These are phyloP conservation scores for Urocitellus parryii DNA, from an alignment of 2,113 vertebrate genomes.

Conservation along the genomic window DNA sequence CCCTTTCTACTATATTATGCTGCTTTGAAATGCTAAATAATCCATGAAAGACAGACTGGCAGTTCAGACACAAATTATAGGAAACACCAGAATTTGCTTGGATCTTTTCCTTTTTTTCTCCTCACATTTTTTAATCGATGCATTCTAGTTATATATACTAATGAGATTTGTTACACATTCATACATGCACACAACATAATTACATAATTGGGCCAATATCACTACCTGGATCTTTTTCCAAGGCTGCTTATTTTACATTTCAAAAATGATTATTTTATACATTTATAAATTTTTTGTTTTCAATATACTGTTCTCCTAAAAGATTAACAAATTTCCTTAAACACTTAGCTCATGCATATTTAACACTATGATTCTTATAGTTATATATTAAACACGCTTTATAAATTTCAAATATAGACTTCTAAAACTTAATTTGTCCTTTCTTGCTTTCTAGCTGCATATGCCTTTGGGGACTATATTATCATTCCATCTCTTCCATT, in stretches of 20 bases:
- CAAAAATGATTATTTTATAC: constrained; percentile 42
- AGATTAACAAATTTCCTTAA: constrained; percentile 4
- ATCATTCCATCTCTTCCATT: constrained; percentile 8
- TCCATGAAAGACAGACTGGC: not conserved
- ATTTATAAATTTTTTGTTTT: constrained; percentile 60
- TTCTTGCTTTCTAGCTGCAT: constrained; percentile 36
- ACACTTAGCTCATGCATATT: constrained; percentile 27
- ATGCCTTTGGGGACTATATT: not conserved
- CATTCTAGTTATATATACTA: too few species aligned
- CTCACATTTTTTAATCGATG: too few species aligned
- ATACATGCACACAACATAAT: too few species aligned
- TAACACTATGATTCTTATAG: constrained; percentile 13
- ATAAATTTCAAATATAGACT: constrained; percentile 60
- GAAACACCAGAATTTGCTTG: constrained; percentile 34
- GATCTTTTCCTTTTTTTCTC: not conserved
- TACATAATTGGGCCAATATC: too few species aligned
- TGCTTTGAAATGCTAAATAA: constrained; percentile 41
- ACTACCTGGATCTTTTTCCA: not conserved
- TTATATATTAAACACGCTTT: constrained; percentile 20
- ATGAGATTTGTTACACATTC: too few species aligned
- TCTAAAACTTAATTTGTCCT: constrained; percentile 34
- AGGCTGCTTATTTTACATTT: constrained; percentile 62
- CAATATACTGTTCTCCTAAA: not conserved
- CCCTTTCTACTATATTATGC: not conserved
- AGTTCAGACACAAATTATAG: constrained; percentile 21